These are phyloP conservation scores for Microctenopoma lineatum DNA, from an alignment of 2,797 vertebrate genomes.

Conservation along the genomic window DNA sequence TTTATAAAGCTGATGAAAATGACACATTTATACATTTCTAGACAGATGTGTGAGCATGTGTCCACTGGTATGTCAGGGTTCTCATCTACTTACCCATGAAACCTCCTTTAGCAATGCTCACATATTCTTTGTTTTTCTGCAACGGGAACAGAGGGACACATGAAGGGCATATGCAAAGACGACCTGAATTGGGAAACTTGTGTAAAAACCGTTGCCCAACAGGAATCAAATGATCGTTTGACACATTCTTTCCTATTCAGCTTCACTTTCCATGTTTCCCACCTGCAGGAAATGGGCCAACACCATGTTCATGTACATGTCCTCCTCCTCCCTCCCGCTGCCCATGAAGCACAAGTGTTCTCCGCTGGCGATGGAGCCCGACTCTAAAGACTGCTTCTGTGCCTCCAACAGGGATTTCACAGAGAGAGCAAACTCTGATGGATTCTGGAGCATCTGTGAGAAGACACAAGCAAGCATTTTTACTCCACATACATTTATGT, in stretches of 20 bases:
- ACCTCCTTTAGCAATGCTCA: conserved; percentile 98
- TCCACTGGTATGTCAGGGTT: too few species aligned
- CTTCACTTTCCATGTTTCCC: conserved; percentile 15
- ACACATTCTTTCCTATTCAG: background rate
- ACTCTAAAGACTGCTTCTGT: conserved; percentile 98
- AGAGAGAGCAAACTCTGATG: conserved; percentile 95
- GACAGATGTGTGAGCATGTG: too few species aligned
- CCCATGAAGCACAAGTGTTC: conserved; percentile 99
- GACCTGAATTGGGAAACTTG: background rate
- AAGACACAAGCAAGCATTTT: background rate
- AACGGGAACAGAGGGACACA: conserved; percentile 57
- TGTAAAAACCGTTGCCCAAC: background rate
- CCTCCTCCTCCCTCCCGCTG: conserved; percentile 97
- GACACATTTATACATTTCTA: background rate
- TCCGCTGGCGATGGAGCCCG: conserved; percentile 94
- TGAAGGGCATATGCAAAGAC: background rate
- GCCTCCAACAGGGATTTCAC: conserved; percentile 98
- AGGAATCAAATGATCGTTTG: background rate
- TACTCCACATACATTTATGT: background rate
- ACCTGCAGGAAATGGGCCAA: conserved; percentile 98
- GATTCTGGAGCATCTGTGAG: conserved; percentile 97
- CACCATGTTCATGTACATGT: conserved; percentile 99
- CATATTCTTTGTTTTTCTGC: conserved; percentile 99
- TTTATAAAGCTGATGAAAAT: background rate
- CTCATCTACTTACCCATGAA: conserved; percentile 91